phyloP scores from a whole-genome alignment of 2,113 vertebrate genomes.

The Acrocephalus arundinaceus region DNA sequence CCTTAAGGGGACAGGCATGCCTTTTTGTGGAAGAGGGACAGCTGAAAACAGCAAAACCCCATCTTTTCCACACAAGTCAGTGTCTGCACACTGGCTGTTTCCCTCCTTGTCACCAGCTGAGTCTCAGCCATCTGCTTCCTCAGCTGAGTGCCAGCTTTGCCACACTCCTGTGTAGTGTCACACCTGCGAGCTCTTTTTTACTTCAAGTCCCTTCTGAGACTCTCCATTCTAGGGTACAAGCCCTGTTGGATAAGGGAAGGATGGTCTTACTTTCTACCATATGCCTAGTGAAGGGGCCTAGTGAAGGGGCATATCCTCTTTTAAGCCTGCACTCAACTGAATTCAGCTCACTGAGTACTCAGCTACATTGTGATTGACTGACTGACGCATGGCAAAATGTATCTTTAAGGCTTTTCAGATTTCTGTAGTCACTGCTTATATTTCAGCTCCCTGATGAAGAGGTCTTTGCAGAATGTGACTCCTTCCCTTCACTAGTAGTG shows the following conservation, averaged over 20 bases:
- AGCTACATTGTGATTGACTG: background rate
- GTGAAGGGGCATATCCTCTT: background rate
- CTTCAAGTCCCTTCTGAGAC: background rate
- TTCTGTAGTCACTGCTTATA: fast-evolving
- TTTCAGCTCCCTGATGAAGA: background rate
- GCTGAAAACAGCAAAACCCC: background rate
- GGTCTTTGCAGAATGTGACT: background rate
- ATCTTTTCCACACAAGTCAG: background rate
- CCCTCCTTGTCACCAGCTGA: background rate
- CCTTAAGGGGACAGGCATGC: no score
- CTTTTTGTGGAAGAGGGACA: background rate
- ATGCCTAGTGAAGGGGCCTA: background rate
- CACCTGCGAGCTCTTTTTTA: background rate
- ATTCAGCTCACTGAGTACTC: background rate
- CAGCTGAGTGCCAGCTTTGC: background rate
- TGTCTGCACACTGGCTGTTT: fast-evolving
- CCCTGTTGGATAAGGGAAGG: background rate
- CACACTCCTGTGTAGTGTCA: background rate
- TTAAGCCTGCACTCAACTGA: background rate
- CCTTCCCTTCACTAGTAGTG: background rate
- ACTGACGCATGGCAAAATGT: background rate
- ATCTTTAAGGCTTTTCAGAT: background rate
- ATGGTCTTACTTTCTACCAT: background rate
- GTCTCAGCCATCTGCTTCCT: background rate
- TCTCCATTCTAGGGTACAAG: background rate